These are phyloP conservation scores for Antechinus stuartii DNA, from an alignment of 2,113 vertebrate species.

Conservation along the genomic window DNA sequence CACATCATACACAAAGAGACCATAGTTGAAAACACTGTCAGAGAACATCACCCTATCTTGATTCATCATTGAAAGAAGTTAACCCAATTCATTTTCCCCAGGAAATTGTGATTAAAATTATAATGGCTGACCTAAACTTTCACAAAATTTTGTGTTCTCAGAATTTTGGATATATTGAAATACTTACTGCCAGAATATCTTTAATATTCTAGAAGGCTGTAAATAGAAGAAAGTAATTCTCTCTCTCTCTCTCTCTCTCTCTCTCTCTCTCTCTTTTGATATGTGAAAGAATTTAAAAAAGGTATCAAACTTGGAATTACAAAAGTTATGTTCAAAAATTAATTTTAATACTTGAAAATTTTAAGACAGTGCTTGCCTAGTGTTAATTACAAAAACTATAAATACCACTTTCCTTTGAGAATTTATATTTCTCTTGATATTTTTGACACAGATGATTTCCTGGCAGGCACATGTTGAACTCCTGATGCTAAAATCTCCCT, in stretches of 20 bases:
- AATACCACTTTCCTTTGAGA: neutral
- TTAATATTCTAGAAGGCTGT: neutral
- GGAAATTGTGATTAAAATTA: neutral
- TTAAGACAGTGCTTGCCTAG: neutral
- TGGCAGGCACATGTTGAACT: neutral
- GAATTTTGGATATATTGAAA: neutral
- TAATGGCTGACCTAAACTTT: neutral
- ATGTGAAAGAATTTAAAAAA: no score
- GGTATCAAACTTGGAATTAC: neutral
- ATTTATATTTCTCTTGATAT: neutral
- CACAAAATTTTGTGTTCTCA: neutral
- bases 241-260: no score
- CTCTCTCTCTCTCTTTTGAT: no score
- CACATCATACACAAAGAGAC: neutral
- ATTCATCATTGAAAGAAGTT: neutral
- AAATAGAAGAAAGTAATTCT: neutral
- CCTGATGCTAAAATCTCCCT: neutral
- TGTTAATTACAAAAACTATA: neutral
- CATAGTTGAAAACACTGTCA: no score
- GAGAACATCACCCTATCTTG: neutral
- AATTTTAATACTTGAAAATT: neutral
- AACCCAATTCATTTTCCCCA: neutral
- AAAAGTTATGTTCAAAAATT: neutral
- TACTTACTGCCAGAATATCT: neutral
- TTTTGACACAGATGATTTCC: neutral